Conservation (phyloP, 2,797 vertebrate genomes). For the Tiaroga cobitis region DNA sequence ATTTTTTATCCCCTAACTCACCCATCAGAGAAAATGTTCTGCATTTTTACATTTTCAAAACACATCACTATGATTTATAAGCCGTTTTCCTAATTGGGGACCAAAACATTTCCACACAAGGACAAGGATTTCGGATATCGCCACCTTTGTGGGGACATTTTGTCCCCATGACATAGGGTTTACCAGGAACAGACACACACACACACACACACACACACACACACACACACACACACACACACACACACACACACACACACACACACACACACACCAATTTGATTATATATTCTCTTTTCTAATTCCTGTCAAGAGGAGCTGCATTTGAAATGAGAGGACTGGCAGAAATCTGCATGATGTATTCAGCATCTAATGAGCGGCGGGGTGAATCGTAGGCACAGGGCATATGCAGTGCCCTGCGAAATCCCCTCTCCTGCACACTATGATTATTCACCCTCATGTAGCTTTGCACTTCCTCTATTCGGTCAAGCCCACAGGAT, state of each 20-base stretch:
- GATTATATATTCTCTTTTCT: constrained; percentile 54
- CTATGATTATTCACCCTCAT: constrained; percentile 50
- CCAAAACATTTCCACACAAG: too few species aligned
- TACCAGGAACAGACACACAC: neutral
- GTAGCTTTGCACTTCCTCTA: constrained; percentile 38
- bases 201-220: neutral
- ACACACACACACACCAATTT: constrained; percentile 16
- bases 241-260: neutral
- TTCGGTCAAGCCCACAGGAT: constrained; percentile 54
- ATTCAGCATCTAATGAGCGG: constrained; percentile 59
- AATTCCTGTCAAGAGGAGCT: constrained; percentile 58
- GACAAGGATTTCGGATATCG: too few species aligned
- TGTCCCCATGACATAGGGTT: too few species aligned
- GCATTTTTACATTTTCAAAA: too few species aligned
- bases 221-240: neutral
- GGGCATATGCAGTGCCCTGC: constrained; percentile 54
- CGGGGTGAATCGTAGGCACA: constrained; percentile 54
- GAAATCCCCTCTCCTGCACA: constrained; percentile 49
- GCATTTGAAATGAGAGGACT: constrained; percentile 59
- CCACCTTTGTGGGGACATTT: too few species aligned
- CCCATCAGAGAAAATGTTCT: too few species aligned
- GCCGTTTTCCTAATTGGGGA: too few species aligned
- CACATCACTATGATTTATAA: too few species aligned
- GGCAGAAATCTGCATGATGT: constrained; percentile 59
- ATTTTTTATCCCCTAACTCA: too few species aligned